Evolutionary conservation across 2,888 invertebrate genomes (phyloP), one percentile per base, ranked within the genome.

Genomic region (Tuberolachnus salignus): DNA sequence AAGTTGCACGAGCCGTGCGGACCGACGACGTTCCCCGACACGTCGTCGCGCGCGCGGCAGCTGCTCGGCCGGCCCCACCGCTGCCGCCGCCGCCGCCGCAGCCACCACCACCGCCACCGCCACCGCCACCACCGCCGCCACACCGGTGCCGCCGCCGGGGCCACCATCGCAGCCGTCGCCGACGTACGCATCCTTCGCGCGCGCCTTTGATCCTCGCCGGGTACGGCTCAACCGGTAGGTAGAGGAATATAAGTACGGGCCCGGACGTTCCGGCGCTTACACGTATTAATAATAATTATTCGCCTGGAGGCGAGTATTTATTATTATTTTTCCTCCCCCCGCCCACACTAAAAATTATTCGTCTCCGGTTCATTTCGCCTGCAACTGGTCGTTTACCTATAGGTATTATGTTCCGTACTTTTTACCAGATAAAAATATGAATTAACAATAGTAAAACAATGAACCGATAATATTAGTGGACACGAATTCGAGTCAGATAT

Each of bases 1-100:
- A 78, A 78, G 69, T 75, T 61, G 57, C 66, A 67, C 44, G 55
- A 57, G 75, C 75, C 74, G n/a, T n/a, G n/a, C n/a, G n/a, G n/a
- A n/a, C n/a, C n/a, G n/a, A n/a, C n/a, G 49, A n/a, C 72, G 16
- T 34, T 34, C 42, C 71, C 49, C 34, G 34, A 49, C 66, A 34
- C 46, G 49, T 19, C 44, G 42, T 46, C 57, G 16, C 57, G 19
- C 8, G 6, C 34, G 51, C 67, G 11, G 71, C 72, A n/a, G 72
- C 72, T n/a, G 49, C 72, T 16, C 53, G 46, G 34, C 34, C 66
- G 34, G 53, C 57, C 66, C 63, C 73, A 63, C 63, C 55, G 55
- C 74, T 53, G 21, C 21, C 26, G 21, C 49, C n/a, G n/a, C 42
- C 14, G 26, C 0, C 19, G 70, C 23, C 61, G n/a, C 10, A 1